Percentiles rank a stretch among this genome's conserved stretches.
Evolutionary conservation across 2,797 vertebrate species (phyloP).

Genomic region (Anableps anableps): DNA sequence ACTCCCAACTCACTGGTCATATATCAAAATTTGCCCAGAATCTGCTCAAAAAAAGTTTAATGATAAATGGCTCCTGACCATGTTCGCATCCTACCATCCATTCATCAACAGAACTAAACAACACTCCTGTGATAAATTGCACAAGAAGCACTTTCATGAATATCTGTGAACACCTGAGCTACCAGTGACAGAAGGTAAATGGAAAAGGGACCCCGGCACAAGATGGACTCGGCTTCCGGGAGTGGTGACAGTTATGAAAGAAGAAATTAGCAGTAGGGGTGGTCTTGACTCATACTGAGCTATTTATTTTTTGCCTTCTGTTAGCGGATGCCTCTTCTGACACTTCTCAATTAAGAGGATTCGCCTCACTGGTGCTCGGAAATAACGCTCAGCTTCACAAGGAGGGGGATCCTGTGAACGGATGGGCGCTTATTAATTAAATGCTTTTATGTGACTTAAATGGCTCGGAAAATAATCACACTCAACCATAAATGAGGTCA

Average conservation of each 20-base stretch:
- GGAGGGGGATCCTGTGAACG: conserved; percentile 72
- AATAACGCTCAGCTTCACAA: conserved; percentile 70
- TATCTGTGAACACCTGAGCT: conserved; percentile 27
- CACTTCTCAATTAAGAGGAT: conserved; percentile 76
- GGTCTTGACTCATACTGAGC: conserved; percentile 48
- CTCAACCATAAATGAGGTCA: conserved; percentile 61
- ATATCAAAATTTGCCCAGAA: conserved; percentile 52
- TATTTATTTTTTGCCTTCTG: conserved; percentile 68
- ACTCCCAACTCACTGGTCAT: conserved; percentile 38
- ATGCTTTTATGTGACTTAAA: conserved; percentile 76
- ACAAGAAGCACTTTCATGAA: conserved; percentile 33
- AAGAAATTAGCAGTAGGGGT: conserved; percentile 41
- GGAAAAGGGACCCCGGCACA: conserved; percentile 7
- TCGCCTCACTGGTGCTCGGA: conserved; percentile 56
- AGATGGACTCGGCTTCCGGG: conserved; percentile 21
- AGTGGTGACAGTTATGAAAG: conserved; percentile 49
- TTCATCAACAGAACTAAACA: conserved; percentile 54
- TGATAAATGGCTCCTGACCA: conserved; percentile 61
- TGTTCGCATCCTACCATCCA: conserved; percentile 34
- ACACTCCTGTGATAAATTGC: conserved; percentile 42
- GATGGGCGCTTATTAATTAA: conserved; percentile 77
- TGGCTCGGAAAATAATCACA: conserved; percentile 73
- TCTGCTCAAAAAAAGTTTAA: conserved; percentile 35
- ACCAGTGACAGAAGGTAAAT: conserved; percentile 21
- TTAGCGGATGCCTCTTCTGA: conserved; percentile 74